Base-by-base conservation (phyloP, 2,888 invertebrate species). In the Laothoe populi region DNA sequence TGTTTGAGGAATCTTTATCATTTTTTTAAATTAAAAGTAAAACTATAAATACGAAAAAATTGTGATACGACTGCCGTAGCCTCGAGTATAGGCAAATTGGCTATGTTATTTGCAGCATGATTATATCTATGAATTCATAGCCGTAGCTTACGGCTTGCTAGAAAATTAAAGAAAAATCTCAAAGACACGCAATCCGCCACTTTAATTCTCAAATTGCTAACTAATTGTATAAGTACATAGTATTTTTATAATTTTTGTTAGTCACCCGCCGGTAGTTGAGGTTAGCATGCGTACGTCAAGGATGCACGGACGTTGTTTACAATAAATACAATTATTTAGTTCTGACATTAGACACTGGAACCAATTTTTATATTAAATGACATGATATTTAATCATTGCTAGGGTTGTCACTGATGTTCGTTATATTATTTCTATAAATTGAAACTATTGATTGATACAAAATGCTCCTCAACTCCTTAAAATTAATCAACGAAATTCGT, bases 311-410 rank as follows among this genome's bases (percentile, higher is more conserved):
- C 35, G 31, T 53, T 53, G 31, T 53, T 53, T 35, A 35, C 53
- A 35, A 53, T 53, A 31, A 49, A 26, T 53, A 31, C 19, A 53
- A 53, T 53, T 53, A 35, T 53, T 35, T 31, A 19, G 31, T 53
- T 21, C 11, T 35, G 19, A 10, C 16, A 16, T 35, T 21, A 53
- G 19, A 44, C 31, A 35, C 53, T 35, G 35, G 11, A 35, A 53
- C 31, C 11, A 53, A 19, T 35, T 53, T 35, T 53, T 53, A 19
- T 53, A 21, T 53, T 53, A 53, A 35, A 53, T 21, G 19, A 53
- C 53, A 53, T 53, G 53, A 49, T 31, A 31, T 49, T 35, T 31
- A 21, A 11, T 53, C 31, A 10, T 13, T 35, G 11, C 1, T 53
- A 53, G 53, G 53, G 53, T 53, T 53, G 53, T 10, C 53, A 35